Conservation (phyloP, 53 echinoderm and acorn worm species). For the Apostichopus leukothele region DNA sequence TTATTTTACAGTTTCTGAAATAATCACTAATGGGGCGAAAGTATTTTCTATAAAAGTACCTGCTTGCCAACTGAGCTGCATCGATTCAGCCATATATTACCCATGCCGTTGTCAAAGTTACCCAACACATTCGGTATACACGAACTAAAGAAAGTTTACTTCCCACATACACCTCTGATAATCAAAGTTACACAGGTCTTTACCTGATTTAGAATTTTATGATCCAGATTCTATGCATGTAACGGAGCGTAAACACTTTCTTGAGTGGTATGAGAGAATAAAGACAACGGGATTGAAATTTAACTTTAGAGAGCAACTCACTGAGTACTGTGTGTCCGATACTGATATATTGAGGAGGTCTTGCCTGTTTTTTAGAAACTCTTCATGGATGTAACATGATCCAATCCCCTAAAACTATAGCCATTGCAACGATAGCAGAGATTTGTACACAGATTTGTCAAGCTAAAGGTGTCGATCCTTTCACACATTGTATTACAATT, state of each 20-base stretch:
- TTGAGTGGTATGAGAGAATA: conserved; percentile 35
- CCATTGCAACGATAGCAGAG: too few relatives aligned
- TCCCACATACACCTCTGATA: conserved; percentile 42
- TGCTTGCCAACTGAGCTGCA: conserved; percentile 27
- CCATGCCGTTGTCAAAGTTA: conserved; percentile 51
- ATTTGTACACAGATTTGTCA: not conserved
- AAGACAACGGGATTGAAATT: not conserved
- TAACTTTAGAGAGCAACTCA: too few relatives aligned
- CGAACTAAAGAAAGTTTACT: conserved; percentile 30
- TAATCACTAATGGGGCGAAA: conserved; percentile 49
- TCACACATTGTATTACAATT: conserved; percentile 54
- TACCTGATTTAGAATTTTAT: conserved; percentile 44
- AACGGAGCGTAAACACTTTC: conserved; percentile 26
- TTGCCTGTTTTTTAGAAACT: not conserved
- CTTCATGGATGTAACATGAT: too few relatives aligned
- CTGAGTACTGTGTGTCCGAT: not conserved
- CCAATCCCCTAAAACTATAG: too few relatives aligned
- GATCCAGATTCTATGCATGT: conserved; percentile 26
- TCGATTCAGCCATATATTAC: conserved; percentile 51
- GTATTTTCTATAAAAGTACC: conserved; percentile 30
- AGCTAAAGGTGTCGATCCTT: conserved; percentile 59
- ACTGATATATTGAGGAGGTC: not conserved
- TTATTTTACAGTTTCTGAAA: conserved; percentile 40
- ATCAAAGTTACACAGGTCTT: conserved; percentile 17
- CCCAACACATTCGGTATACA: conserved; percentile 52